Conservation (phyloP, 1,140 invertebrate species). For the Hermetia illucens region DNA sequence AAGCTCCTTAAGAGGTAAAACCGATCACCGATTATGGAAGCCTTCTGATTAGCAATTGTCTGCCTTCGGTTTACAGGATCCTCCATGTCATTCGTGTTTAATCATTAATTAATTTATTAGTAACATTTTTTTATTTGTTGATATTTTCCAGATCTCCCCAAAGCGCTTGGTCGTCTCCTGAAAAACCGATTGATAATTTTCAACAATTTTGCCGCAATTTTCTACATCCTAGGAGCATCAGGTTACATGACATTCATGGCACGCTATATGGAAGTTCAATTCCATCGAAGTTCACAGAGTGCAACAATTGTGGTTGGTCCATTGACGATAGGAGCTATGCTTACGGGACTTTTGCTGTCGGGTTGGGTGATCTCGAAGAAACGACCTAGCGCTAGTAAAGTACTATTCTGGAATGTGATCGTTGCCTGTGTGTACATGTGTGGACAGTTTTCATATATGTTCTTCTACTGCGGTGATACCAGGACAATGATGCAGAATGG, state of each 20-base stretch:
- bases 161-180: slow-evolving; percentile 40
- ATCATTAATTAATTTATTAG: too few relatives aligned
- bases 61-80: too few relatives aligned
- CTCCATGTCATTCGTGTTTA: too few relatives aligned
- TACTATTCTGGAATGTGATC: slow-evolving; percentile 49
- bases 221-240: slow-evolving; percentile 47
- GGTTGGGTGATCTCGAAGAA: slow-evolving; percentile 46
- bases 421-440: slow-evolving; percentile 39
- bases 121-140: slow-evolving; percentile 1
- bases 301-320: slow-evolving; percentile 50
- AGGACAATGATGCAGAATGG: slow-evolving; percentile 12
- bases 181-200: slow-evolving; percentile 42
- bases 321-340: slow-evolving; percentile 37
- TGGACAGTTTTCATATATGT: slow-evolving; percentile 37
- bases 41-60: neutral
- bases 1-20: too few relatives aligned
- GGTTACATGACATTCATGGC: slow-evolving; percentile 54
- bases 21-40: neutral
- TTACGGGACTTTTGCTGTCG: slow-evolving; percentile 44
- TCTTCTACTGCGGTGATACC: slow-evolving; percentile 38
- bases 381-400: slow-evolving; percentile 39
- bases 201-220: slow-evolving; percentile 41
- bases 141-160: slow-evolving; percentile 35
- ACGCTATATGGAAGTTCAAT: slow-evolving; percentile 59
- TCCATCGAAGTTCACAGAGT: slow-evolving; percentile 41